Conservation (phyloP, 2,113 vertebrate genomes). For the Bos javanicus region DNA sequence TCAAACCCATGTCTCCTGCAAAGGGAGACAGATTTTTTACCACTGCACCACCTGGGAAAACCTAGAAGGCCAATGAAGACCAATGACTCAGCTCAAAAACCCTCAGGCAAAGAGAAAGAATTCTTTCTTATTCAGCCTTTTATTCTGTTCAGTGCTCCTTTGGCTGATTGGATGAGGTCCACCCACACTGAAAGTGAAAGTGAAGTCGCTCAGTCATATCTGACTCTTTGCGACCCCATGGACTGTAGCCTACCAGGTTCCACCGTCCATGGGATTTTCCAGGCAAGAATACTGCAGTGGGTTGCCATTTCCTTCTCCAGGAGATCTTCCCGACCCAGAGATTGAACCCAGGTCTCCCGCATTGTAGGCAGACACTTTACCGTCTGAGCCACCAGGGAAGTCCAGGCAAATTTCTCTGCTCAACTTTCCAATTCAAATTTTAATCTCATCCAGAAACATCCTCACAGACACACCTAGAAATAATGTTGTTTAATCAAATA, state of each 20-base stretch:
- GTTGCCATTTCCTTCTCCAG: too few relatives aligned
- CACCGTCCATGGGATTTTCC: too few relatives aligned
- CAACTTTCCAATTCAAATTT: not conserved
- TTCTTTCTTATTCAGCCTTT: not conserved
- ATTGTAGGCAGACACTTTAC: too few relatives aligned
- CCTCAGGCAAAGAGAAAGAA: not conserved
- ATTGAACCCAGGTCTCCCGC: too few relatives aligned
- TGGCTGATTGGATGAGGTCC: not conserved
- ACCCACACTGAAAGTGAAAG: too few relatives aligned
- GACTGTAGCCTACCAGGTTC: too few relatives aligned
- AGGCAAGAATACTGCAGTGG: too few relatives aligned
- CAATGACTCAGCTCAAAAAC: not conserved
- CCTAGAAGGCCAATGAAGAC: not conserved
- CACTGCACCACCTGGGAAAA: not conserved
- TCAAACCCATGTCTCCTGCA: not conserved
- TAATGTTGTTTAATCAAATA: not conserved
- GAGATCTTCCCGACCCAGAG: too few relatives aligned
- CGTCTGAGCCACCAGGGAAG: too few relatives aligned
- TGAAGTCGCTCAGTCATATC: too few relatives aligned
- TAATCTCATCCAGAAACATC: not conserved
- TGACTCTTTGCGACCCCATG: too few relatives aligned
- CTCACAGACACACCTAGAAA: not conserved
- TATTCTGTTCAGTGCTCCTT: not conserved
- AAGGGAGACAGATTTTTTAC: not conserved
- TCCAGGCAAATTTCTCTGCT: not conserved